Evolutionary conservation across 2,888 invertebrate species (phyloP).

Genomic region (Cylindroiulus punctatus): DNA sequence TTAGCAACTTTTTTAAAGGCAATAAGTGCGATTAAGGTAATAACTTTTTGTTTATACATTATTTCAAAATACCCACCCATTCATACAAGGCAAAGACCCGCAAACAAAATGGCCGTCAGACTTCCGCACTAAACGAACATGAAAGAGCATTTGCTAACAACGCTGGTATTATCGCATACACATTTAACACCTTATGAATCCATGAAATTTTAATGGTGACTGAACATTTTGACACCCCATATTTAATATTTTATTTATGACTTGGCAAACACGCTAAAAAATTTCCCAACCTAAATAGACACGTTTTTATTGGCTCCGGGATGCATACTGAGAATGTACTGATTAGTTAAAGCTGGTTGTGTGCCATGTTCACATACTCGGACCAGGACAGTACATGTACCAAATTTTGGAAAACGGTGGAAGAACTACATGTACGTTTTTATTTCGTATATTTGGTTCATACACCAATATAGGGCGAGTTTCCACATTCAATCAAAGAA

Average conservation of each 20-base stretch:
- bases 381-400: no score
- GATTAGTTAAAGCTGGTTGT: background rate
- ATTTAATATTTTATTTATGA: background rate
- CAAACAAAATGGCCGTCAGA: background rate
- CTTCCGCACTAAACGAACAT: background rate
- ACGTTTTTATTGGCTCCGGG: background rate
- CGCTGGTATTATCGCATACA: no score
- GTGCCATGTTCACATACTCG: no score
- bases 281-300: slow-evolving; percentile 12
- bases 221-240: background rate
- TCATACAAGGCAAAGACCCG: background rate
- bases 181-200: background rate
- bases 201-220: background rate
- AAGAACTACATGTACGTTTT: no score
- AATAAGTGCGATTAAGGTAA: slow-evolving; percentile 30
- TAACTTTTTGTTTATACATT: slow-evolving; percentile 24
- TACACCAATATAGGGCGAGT: no score
- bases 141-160: background rate
- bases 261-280: background rate
- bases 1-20: background rate
- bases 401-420: no score
- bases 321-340: background rate
- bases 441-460: no score
- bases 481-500: no score
- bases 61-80: background rate